Evolutionary conservation across 2,888 invertebrate genomes (phyloP), one percentile per base, ranked within the genome.

Genomic region (Dicyrtomina minuta): DNA sequence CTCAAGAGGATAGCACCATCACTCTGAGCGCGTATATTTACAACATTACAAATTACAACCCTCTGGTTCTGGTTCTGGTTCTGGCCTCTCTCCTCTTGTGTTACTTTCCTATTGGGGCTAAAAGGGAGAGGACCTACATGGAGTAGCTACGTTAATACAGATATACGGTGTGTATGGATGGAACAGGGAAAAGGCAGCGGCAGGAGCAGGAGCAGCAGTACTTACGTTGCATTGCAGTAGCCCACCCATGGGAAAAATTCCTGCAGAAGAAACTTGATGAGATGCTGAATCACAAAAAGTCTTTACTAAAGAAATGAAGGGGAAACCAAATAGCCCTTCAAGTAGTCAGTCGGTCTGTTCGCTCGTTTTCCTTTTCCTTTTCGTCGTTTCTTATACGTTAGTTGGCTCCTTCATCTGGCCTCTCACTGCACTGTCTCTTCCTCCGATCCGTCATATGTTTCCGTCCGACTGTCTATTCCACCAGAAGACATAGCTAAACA

Each of bases 221-320:
- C 33, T 33, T 33, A 39, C 58, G 41, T 58, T 58, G 58, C 41
- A 17, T 44, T 46, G 66, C 64, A 70, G 70, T 71, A 74, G 75
- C 75, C 75, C 74, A 74, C 75, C 75, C 74, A 73, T 75, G 75
- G 75, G 73, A 75, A 74, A 70, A 74, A 75, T 74, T 75, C 73
- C 75, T 72, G n/a, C 43, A 68, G 68, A 72, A 67, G 72, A 72
- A 72, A 72, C 70, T 68, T 72, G 72, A 72, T 70, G 72, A 72
- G 72, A 72, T 72, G 70, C 70, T 72, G 70, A 72, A 72, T 72
- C 72, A 70, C 70, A 72, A 68, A 70, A 70, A 70, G 67, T 59
- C 39, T 58, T 41, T 58, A 43, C 20, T 20, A 62, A 17, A 22
- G 22, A 59, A 33, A 67, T 41, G 53, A 59, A 70, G 72, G 72